phyloP scores from a whole-genome alignment of 2,797 vertebrate genomes.

The Chelonia mydas region DNA sequence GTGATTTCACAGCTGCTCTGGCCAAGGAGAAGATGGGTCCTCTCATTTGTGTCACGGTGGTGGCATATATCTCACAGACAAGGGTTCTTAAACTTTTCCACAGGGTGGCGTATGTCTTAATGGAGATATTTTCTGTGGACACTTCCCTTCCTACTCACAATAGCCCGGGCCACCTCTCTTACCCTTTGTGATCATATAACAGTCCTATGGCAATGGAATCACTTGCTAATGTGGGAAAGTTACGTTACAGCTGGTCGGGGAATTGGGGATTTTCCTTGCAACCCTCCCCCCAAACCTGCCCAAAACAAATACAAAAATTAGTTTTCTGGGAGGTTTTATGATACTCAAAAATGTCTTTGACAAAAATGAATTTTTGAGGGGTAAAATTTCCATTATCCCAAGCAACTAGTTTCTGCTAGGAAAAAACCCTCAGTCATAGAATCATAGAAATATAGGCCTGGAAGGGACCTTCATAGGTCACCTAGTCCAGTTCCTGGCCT shows the following conservation, averaged over 20 bases:
- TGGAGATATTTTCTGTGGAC: not conserved
- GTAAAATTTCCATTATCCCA: not conserved
- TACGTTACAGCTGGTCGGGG: accelerated
- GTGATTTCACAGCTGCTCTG: not conserved
- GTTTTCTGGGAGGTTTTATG: not conserved
- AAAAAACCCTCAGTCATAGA: constrained; percentile 54
- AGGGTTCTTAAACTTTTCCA: not conserved
- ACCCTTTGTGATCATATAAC: not conserved
- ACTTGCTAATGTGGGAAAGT: accelerated
- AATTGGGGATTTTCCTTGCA: not conserved
- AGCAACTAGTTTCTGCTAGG: constrained; percentile 69
- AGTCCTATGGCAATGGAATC: not conserved
- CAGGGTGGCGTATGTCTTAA: not conserved
- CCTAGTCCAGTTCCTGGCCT: not conserved
- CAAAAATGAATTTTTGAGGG: not conserved
- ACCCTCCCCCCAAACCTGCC: not conserved
- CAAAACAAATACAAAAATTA: not conserved
- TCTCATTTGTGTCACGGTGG: not conserved
- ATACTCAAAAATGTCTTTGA: not conserved
- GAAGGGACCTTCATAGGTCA: not conserved
- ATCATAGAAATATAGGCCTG: not conserved
- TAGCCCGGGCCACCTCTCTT: not conserved
- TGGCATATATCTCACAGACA: not conserved
- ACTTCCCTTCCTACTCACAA: not conserved
- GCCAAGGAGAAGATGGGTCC: not conserved